Evolutionary conservation across 53 echinoderm and acorn worm species (phyloP).

Genomic region (Henricia sp.): DNA sequence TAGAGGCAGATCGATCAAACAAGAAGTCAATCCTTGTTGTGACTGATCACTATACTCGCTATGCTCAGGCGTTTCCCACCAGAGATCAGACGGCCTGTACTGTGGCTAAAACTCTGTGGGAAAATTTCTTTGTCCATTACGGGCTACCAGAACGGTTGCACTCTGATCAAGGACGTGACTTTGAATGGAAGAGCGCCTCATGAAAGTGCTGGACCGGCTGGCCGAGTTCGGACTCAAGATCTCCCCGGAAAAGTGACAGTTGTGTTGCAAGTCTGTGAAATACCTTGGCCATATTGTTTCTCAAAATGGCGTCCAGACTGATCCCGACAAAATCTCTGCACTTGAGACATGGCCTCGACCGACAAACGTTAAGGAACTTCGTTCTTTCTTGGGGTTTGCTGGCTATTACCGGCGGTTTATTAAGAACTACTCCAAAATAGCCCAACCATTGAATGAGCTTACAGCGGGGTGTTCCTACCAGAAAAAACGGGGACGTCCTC

Average conservation of each 20-base stretch:
- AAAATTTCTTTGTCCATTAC: no score
- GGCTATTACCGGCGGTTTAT: constrained; percentile 56
- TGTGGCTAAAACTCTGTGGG: no score
- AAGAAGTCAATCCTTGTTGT: no score
- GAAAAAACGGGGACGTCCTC: background rate
- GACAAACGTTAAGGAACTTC: constrained; percentile 25
- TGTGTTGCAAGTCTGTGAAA: constrained; percentile 56
- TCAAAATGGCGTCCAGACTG: constrained; percentile 59
- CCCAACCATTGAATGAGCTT: constrained; percentile 33
- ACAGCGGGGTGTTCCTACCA: no score
- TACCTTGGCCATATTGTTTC: constrained; percentile 75
- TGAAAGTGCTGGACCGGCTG: constrained; percentile 39
- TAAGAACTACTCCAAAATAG: constrained; percentile 33
- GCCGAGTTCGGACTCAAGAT: constrained; percentile 51
- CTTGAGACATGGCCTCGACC: constrained; percentile 54
- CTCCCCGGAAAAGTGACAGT: constrained; percentile 61
- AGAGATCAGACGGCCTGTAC: no score
- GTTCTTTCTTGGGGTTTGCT: constrained; percentile 52
- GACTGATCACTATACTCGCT: no score
- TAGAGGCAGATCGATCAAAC: no score
- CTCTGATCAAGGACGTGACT: no score
- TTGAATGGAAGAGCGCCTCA: constrained; percentile 47
- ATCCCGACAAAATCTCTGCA: constrained; percentile 52
- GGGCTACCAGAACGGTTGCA: no score
- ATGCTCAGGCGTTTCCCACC: no score